These are phyloP conservation scores for Opisthograptis luteolata DNA, from an alignment of 2,888 invertebrate species.

Conservation along the genomic window DNA sequence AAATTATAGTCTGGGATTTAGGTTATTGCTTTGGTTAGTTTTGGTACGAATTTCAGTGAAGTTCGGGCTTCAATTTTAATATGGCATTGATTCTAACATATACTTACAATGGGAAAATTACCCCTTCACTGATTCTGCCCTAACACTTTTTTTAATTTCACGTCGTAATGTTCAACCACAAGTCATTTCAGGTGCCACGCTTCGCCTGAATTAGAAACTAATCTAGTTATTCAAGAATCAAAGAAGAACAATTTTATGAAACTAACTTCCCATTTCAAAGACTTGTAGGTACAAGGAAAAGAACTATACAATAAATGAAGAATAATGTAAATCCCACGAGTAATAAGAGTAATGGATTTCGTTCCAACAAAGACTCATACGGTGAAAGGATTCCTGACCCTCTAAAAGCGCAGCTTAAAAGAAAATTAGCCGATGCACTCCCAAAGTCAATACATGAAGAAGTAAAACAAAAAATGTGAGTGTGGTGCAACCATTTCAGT, in stretches of 20 bases:
- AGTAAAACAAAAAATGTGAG: conserved; percentile 47
- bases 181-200: too few species aligned
- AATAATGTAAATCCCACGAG: not conserved
- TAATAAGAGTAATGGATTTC: conserved; percentile 1
- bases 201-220: too few species aligned
- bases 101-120: too few species aligned
- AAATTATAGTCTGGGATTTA: conserved; percentile 29
- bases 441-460: conserved; percentile 41
- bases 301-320: not conserved
- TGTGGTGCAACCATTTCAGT: conserved; percentile 56
- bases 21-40: too few species aligned
- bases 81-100: too few species aligned
- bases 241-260: not conserved
- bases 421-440: conserved; percentile 38
- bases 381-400: conserved; percentile 26
- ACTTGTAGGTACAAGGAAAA: not conserved
- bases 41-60: too few species aligned
- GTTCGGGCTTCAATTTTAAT: too few species aligned
- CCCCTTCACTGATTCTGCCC: too few species aligned
- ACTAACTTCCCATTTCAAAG: not conserved
- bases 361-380: conserved; percentile 4
- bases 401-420: conserved; percentile 38
- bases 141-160: too few species aligned
- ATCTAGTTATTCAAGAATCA: too few species aligned
- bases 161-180: too few species aligned